phyloP scores from a whole-genome alignment of 30 jellyfish, hydroid and myxozoan species.

The Clytia hemisphaerica region DNA sequence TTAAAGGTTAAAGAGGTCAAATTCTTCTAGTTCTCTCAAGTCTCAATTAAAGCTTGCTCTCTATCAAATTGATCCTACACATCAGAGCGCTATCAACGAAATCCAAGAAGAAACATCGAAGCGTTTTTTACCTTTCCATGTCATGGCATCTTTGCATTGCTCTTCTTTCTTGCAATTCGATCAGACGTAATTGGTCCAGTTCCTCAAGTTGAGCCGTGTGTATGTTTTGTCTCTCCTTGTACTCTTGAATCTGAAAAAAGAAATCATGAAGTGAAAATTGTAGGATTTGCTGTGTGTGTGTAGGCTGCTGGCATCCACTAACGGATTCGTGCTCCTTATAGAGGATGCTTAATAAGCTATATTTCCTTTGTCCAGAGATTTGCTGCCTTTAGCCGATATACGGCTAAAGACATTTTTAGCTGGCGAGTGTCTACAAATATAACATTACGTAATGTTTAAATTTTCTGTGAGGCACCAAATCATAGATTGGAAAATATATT shows the following conservation, averaged over 20 bases:
- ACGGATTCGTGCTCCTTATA: too few relatives aligned
- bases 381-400: too few relatives aligned
- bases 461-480: too few relatives aligned
- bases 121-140: constrained; percentile 8
- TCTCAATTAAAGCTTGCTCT: not conserved
- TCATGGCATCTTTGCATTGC: not conserved
- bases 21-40: constrained; percentile 21
- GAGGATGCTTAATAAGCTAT: too few relatives aligned
- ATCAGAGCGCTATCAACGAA: not conserved
- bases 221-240: constrained; percentile 42
- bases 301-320: too few relatives aligned
- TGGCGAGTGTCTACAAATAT: too few relatives aligned
- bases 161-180: constrained; percentile 11
- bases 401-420: too few relatives aligned
- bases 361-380: too few relatives aligned
- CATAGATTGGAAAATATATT: too few relatives aligned
- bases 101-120: not conserved
- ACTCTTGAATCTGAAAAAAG: constrained; percentile 38
- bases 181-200: not conserved
- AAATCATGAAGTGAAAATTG: not conserved
- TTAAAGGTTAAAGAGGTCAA: too few relatives aligned
- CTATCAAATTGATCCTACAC: not conserved
- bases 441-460: too few relatives aligned
- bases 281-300: not conserved
- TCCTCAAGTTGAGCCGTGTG: not conserved